phyloP scores from a whole-genome alignment of 2,888 invertebrate species.

The Laspeyria flexula region DNA sequence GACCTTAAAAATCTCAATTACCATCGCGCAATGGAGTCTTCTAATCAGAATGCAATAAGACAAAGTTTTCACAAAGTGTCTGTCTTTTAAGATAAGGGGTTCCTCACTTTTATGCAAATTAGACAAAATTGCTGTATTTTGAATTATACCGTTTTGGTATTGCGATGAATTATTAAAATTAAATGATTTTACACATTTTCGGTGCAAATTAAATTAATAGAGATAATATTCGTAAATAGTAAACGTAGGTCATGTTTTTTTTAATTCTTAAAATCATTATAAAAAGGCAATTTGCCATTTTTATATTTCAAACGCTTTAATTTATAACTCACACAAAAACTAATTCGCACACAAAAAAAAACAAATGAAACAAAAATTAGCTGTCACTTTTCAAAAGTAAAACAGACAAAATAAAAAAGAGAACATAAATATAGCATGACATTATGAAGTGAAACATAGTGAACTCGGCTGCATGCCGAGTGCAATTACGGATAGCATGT shows the following conservation, averaged over 20 bases:
- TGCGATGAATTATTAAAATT: no score
- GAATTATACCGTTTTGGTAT: slow-evolving; percentile 50
- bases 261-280: no score
- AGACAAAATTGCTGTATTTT: slow-evolving; percentile 58
- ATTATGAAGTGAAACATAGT: slow-evolving; percentile 32
- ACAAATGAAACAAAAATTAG: background rate
- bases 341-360: no score
- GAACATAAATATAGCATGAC: background rate
- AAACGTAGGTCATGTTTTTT: no score
- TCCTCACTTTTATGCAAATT: slow-evolving; percentile 79
- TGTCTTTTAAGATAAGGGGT: slow-evolving; percentile 78
- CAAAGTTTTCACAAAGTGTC: slow-evolving; percentile 81
- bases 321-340: no score
- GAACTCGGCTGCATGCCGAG: slow-evolving; percentile 12
- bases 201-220: background rate
- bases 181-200: background rate
- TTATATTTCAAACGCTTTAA: no score
- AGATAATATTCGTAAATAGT: no score
- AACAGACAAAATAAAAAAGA: slow-evolving; percentile 1
- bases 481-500: slow-evolving; percentile 55
- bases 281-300: no score
- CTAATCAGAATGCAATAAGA: slow-evolving; percentile 79
- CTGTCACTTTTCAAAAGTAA: background rate
- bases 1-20: slow-evolving; percentile 71
- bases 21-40: slow-evolving; percentile 35